Evolutionary conservation across 2,888 invertebrate species (phyloP).

Genomic region (Euspilapteryx auroguttella): DNA sequence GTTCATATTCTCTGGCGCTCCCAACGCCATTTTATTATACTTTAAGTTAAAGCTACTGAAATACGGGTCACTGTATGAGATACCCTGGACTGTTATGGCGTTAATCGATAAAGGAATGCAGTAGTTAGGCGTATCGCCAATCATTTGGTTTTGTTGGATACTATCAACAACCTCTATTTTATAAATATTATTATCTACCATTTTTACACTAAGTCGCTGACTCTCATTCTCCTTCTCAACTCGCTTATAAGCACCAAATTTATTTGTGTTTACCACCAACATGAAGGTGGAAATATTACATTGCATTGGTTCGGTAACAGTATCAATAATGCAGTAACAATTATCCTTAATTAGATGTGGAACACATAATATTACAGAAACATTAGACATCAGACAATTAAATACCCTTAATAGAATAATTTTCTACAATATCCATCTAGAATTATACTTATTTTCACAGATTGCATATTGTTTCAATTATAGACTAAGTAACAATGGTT

Average conservation of each 20-base stretch:
- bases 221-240: constrained; percentile 57
- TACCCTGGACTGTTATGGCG: constrained; percentile 65
- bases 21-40: constrained; percentile 59
- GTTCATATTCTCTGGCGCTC: constrained; percentile 60
- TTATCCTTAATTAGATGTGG: constrained; percentile 63
- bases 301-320: constrained; percentile 65
- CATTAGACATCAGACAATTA: constrained; percentile 61
- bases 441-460: constrained; percentile 67
- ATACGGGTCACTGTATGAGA: constrained; percentile 63
- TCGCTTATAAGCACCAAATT: constrained; percentile 62
- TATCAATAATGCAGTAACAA: constrained; percentile 60
- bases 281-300: constrained; percentile 65
- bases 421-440: constrained; percentile 61
- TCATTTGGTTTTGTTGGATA: constrained; percentile 63
- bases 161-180: constrained; percentile 60
- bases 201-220: constrained; percentile 60
- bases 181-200: constrained; percentile 62
- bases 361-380: constrained; percentile 68
- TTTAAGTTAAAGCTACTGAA: constrained; percentile 64
- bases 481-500: constrained; percentile 65
- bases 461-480: constrained; percentile 68
- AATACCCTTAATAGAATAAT: constrained; percentile 53
- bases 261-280: constrained; percentile 61
- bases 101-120: constrained; percentile 63
- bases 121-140: constrained; percentile 60